phyloP scores from a whole-genome alignment of 2,113 vertebrate species.

The Microtus montanus region DNA sequence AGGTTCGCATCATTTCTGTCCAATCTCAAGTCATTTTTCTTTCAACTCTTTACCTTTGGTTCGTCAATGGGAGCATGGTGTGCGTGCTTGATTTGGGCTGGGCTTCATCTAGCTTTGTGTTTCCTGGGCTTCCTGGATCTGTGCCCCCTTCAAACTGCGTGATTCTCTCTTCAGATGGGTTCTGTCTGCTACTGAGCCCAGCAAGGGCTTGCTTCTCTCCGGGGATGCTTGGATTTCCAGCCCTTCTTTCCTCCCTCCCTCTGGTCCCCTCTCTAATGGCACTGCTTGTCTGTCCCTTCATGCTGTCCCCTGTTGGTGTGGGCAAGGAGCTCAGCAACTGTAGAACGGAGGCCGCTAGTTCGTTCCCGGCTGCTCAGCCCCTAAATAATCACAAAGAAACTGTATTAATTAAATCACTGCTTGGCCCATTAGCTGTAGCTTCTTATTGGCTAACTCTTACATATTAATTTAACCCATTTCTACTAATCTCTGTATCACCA shows the following conservation, averaged over 20 bases:
- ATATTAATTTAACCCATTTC: no score
- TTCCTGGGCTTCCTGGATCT: not conserved
- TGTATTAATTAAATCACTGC: no score
- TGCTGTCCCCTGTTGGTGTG: not conserved
- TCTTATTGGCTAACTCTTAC: no score
- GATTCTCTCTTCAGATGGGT: not conserved
- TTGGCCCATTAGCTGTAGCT: no score
- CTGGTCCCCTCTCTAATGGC: not conserved
- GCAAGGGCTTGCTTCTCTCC: not conserved
- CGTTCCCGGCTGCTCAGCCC: accelerated
- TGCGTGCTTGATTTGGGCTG: not conserved
- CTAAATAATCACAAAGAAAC: no score
- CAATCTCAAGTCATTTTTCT: not conserved
- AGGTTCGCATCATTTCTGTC: not conserved
- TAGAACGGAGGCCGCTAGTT: no score
- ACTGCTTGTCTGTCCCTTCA: not conserved
- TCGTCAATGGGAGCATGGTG: not conserved
- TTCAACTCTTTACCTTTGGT: not conserved
- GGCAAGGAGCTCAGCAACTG: not conserved
- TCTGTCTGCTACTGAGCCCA: not conserved
- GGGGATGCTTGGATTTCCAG: not conserved
- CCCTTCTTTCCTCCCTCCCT: not conserved
- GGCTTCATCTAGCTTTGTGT: not conserved
- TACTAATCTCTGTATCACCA: no score
- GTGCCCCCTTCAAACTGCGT: not conserved